Evolutionary conservation across 1,140 invertebrate species (phyloP).

Genomic region (Hyposmocoma kahamanoa): DNA sequence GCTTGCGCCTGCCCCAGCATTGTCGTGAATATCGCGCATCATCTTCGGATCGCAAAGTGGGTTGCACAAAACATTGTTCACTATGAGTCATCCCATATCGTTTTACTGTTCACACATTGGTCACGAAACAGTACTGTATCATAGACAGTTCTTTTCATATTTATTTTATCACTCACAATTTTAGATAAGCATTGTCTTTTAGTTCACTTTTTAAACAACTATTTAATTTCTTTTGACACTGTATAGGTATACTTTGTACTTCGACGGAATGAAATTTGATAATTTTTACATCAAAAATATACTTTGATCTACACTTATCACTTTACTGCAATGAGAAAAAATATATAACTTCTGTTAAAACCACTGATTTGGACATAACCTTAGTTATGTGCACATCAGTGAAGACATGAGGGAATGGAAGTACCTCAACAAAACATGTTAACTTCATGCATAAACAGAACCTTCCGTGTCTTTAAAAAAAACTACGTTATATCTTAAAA

Average conservation of each 20-base stretch:
- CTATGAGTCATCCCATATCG: constrained; percentile 72
- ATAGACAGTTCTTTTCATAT: constrained; percentile 36
- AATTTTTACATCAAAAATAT: constrained; percentile 63
- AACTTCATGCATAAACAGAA: too few relatives aligned
- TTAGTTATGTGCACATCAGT: constrained; percentile 49
- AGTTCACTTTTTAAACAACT: constrained; percentile 35
- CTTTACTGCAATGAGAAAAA: constrained; percentile 46
- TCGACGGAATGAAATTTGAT: constrained; percentile 62
- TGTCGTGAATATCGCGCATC: constrained; percentile 70
- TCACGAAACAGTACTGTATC: constrained; percentile 47
- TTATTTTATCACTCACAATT: constrained; percentile 48
- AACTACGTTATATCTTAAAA: background rate
- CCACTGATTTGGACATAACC: constrained; percentile 49
- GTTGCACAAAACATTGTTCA: constrained; percentile 62
- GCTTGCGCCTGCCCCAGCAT: constrained; percentile 59
- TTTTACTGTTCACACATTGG: constrained; percentile 59
- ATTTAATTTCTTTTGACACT: constrained; percentile 39
- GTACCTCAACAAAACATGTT: constrained; percentile 31
- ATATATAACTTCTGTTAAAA: constrained; percentile 1
- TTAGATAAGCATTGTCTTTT: constrained; percentile 51
- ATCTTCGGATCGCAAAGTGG: constrained; percentile 60
- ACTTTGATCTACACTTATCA: constrained; percentile 57
- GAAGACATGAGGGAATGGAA: constrained; percentile 11
- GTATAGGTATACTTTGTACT: constrained; percentile 63
- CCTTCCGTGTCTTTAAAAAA: too few relatives aligned